A percentile compares a stretch with the other conserved stretches of the same genome.
Evolutionary conservation across 2,113 vertebrate species (phyloP).

Genomic region (Rutilus rutilus): DNA sequence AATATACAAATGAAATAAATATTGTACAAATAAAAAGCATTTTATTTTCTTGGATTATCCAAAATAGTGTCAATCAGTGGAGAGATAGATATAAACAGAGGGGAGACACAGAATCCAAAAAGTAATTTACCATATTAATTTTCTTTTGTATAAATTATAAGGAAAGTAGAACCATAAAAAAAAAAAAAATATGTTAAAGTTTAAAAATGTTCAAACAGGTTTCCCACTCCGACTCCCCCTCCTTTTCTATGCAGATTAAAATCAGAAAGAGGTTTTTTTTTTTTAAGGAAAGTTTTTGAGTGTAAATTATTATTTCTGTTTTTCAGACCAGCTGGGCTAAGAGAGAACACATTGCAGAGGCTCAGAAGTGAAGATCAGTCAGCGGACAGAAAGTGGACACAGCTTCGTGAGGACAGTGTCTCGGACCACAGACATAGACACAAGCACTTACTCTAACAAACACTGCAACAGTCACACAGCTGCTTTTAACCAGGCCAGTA

Average conservation of each 20-base stretch:
- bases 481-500: conserved; percentile 18
- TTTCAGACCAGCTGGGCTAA: conserved; percentile 26
- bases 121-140: background rate
- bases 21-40: too few species aligned
- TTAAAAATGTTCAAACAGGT: background rate
- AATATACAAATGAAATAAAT: too few species aligned
- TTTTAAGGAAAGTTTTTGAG: background rate
- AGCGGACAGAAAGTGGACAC: conserved; percentile 21
- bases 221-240: too few species aligned
- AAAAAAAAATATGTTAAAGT: background rate
- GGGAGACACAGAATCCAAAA: background rate
- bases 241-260: background rate
- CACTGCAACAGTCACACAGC: conserved; percentile 17
- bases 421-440: conserved; percentile 28
- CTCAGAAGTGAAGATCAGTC: conserved; percentile 21
- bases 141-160: background rate
- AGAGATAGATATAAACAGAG: background rate
- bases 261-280: background rate
- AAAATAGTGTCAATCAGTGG: background rate
- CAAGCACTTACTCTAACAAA: background rate
- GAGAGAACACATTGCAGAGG: conserved; percentile 4
- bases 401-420: conserved; percentile 1
- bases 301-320: background rate
- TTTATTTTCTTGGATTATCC: background rate
- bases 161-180: background rate